Evolutionary conservation across 2,888 invertebrate genomes (phyloP).

Genomic region (Erynnis tages): DNA sequence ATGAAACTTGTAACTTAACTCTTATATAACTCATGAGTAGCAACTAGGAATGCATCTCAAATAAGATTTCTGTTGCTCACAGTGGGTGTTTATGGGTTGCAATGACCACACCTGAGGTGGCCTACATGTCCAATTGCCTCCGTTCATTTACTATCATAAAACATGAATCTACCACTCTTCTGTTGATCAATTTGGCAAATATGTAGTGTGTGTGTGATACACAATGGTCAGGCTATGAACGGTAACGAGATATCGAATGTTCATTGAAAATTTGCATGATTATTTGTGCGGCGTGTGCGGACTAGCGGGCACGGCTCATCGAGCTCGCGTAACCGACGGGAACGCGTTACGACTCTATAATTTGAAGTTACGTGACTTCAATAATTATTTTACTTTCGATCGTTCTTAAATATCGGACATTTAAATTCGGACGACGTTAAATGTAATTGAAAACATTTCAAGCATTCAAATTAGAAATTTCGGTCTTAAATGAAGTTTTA

Average conservation of each 20-base stretch:
- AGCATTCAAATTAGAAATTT: background rate
- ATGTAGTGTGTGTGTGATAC: too few relatives aligned
- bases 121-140: too few relatives aligned
- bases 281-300: constrained; percentile 20
- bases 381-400: constrained; percentile 57
- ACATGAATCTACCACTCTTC: too few relatives aligned
- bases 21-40: too few relatives aligned
- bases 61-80: too few relatives aligned
- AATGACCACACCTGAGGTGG: too few relatives aligned
- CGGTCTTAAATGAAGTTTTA: background rate
- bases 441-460: constrained; percentile 13
- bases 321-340: constrained; percentile 49
- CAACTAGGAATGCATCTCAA: too few relatives aligned
- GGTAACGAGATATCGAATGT: background rate
- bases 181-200: too few relatives aligned
- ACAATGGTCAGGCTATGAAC: background rate
- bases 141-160: too few relatives aligned
- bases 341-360: constrained; percentile 57
- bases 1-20: too few relatives aligned
- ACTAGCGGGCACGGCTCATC: constrained; percentile 26
- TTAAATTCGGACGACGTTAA: constrained; percentile 24
- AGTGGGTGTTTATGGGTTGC: too few relatives aligned
- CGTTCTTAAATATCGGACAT: constrained; percentile 34
- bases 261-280: constrained; percentile 19
- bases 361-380: constrained; percentile 58